Percentiles rank a stretch among this genome's conserved stretches.
Evolutionary conservation across 2,797 vertebrate species (phyloP).

Genomic region (Lagocephalus sceleratus): DNA sequence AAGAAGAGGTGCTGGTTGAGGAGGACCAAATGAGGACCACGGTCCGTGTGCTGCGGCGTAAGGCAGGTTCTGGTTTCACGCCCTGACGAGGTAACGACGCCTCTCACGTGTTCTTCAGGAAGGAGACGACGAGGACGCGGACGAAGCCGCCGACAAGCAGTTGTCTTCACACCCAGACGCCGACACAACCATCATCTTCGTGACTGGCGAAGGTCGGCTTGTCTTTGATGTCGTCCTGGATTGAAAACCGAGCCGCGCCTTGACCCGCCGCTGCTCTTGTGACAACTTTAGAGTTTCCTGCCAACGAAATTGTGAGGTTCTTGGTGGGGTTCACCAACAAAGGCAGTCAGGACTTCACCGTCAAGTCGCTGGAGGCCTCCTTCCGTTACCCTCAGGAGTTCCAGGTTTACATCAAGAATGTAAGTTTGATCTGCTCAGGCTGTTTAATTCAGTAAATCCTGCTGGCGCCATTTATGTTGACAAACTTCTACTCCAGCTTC

Average conservation of each 20-base stretch:
- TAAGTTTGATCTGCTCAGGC: conserved; percentile 41
- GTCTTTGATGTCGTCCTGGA: background rate
- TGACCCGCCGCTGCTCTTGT: background rate
- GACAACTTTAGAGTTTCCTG: conserved; percentile 69
- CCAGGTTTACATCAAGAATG: conserved; percentile 81
- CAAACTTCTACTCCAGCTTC: no score
- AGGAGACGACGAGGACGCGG: conserved; percentile 63
- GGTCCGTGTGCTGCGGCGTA: conserved; percentile 39
- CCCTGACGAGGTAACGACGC: background rate
- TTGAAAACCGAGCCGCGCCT: background rate
- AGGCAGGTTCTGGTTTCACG: background rate
- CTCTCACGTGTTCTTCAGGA: conserved; percentile 47
- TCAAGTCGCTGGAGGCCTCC: conserved; percentile 76
- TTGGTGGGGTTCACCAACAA: conserved; percentile 81
- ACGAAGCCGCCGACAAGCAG: conserved; percentile 51
- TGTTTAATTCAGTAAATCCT: no score
- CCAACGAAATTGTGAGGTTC: conserved; percentile 78
- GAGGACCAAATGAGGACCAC: conserved; percentile 68
- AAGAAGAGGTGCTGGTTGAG: conserved; percentile 71
- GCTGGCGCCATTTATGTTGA: no score
- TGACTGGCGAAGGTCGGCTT: conserved; percentile 73
- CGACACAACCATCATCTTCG: conserved; percentile 78
- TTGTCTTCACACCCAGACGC: conserved; percentile 70
- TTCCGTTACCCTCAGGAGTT: conserved; percentile 81
- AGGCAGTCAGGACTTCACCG: conserved; percentile 69